A percentile compares a stretch with the other conserved stretches of the same genome.
phyloP scores from a whole-genome alignment of 2,113 vertebrate genomes.

The Lepisosteus osseus region DNA sequence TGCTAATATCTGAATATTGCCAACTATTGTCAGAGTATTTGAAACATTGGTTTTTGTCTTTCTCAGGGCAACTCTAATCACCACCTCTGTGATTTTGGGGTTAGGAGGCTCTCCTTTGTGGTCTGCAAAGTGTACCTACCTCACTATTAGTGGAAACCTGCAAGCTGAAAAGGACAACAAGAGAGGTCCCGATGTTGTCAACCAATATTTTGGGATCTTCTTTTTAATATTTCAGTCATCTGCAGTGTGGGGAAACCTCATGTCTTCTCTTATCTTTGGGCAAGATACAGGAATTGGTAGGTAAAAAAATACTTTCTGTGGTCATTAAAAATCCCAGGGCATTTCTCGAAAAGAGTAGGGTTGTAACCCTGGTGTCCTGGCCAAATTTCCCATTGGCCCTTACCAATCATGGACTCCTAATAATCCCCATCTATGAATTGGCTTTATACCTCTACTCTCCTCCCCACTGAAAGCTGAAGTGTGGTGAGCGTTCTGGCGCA shows the following conservation, averaged over 20 bases:
- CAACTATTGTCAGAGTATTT: no score
- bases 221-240: constrained; percentile 92
- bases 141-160: constrained; percentile 73
- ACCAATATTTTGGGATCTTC: constrained; percentile 89
- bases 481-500: no score
- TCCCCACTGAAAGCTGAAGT: no score
- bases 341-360: no score
- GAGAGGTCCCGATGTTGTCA: constrained; percentile 73
- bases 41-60: constrained; percentile 5
- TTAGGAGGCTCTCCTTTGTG: constrained; percentile 87
- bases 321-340: no score
- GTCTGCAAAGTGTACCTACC: constrained; percentile 89
- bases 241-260: constrained; percentile 89
- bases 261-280: constrained; percentile 87
- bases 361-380: no score
- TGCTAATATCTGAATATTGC: no score
- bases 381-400: no score
- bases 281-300: constrained; percentile 72
- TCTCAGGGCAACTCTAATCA: constrained; percentile 84
- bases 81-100: constrained; percentile 85
- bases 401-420: no score
- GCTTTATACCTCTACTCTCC: no score
- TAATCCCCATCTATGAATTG: no score
- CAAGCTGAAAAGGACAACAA: constrained; percentile 63
- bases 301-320: background rate